Percentiles rank a stretch among this genome's conserved stretches.
These are phyloP conservation scores for Euphydryas editha DNA, from an alignment of 2,888 invertebrate species.

Conservation along the genomic window DNA sequence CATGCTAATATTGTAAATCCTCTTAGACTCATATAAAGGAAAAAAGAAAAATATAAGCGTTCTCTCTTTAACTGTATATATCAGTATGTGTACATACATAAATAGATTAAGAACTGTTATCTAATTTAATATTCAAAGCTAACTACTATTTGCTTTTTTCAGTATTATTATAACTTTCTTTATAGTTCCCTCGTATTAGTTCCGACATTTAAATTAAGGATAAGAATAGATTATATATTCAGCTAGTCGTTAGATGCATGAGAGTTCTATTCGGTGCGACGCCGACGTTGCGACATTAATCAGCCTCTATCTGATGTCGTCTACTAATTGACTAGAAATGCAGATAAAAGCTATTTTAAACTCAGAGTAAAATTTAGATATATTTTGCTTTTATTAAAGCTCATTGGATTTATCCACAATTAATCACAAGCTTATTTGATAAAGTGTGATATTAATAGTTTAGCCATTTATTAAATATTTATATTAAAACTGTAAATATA, in stretches of 20 bases:
- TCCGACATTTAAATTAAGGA: constrained; percentile 18
- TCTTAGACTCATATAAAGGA: too few species aligned
- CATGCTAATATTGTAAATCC: too few species aligned
- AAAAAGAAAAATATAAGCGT: too few species aligned
- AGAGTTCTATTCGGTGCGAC: constrained; percentile 36
- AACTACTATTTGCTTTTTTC: background rate
- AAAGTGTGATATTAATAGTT: background rate
- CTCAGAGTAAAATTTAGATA: constrained; percentile 59
- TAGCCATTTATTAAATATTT: background rate
- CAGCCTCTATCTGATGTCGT: constrained; percentile 76
- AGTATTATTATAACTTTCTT: background rate
- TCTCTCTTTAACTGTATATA: too few species aligned
- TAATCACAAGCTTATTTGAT: background rate
- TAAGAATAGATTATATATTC: constrained; percentile 50
- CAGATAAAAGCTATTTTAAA: constrained; percentile 77
- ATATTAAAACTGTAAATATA: too few species aligned
- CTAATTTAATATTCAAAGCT: too few species aligned
- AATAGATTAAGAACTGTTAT: too few species aligned
- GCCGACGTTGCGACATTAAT: constrained; percentile 60
- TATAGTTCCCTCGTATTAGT: background rate
- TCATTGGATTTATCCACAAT: background rate
- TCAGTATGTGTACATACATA: too few species aligned
- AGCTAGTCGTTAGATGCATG: constrained; percentile 37
- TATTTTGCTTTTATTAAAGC: constrained; percentile 15
- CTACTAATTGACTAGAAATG: constrained; percentile 82